A percentile compares a stretch with the other conserved stretches of the same genome.
Conservation (phyloP, 1,140 invertebrate genomes). For the Pseudobourletiella spinata region DNA sequence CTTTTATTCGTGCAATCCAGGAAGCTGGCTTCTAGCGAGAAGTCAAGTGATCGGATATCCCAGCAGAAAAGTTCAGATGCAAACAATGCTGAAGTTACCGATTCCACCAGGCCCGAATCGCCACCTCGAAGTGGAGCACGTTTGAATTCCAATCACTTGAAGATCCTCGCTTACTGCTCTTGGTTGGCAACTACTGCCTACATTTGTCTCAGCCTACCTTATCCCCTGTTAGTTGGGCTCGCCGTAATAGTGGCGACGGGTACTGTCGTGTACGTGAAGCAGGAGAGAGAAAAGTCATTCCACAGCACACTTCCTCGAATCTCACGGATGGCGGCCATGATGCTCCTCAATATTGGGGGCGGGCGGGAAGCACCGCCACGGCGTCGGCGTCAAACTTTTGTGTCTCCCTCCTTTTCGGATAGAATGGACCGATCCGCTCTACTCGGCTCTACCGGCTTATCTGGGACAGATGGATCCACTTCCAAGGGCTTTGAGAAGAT, state of each 20-base stretch:
- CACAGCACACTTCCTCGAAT: constrained; percentile 14
- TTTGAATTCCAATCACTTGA: not conserved
- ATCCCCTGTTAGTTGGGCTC: constrained; percentile 12
- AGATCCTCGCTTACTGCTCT: constrained; percentile 4
- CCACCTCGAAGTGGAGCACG: no score
- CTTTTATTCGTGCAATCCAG: not conserved
- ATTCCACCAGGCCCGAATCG: no score
- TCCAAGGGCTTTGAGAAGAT: no score
- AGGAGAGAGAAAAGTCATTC: not conserved
- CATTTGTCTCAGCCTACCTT: constrained; percentile 12
- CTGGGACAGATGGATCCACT: no score
- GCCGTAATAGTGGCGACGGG: constrained; percentile 14
- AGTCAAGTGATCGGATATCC: no score
- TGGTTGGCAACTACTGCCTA: constrained; percentile 16
- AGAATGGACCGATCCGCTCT: not conserved
- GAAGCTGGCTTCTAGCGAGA: not conserved
- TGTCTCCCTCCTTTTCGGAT: not conserved
- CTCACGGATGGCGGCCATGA: constrained; percentile 19
- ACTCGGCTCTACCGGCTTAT: not conserved
- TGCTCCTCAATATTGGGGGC: constrained; percentile 26
- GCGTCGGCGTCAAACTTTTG: not conserved
- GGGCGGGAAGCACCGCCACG: not conserved
- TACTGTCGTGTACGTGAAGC: constrained; percentile 1
- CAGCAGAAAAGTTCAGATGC: no score
- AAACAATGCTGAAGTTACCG: no score